These are phyloP conservation scores for Carassius carassius DNA, from an alignment of 2,113 vertebrate genomes.

Conservation along the genomic window DNA sequence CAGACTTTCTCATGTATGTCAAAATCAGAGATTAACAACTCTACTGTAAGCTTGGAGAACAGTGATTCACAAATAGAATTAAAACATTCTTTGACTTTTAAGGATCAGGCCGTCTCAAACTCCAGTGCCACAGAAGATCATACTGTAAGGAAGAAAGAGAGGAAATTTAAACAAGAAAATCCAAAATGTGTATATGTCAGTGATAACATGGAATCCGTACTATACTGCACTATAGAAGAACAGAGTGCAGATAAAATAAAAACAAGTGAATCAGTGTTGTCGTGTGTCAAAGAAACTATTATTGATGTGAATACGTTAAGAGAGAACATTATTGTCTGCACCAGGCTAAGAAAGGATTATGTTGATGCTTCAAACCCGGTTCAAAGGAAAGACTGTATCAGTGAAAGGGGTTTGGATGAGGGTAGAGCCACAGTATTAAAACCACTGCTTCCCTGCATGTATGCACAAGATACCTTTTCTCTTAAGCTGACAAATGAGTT, in stretches of 20 bases:
- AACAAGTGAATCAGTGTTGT: neutral
- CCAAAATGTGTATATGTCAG: neutral
- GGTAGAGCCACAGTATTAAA: neutral
- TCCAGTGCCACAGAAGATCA: neutral
- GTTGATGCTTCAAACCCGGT: neutral
- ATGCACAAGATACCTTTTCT: neutral
- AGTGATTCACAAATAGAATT: neutral
- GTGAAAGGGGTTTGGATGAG: neutral
- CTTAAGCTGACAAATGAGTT: neutral
- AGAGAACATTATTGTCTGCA: neutral
- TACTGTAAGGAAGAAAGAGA: neutral
- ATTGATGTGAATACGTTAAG: conserved; percentile 5
- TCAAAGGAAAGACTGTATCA: neutral
- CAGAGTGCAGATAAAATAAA: neutral
- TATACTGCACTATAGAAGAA: neutral
- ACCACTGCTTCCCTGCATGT: neutral
- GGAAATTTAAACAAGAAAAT: neutral
- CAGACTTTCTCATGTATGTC: neutral
- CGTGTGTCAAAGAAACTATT: neutral
- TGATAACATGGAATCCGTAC: neutral
- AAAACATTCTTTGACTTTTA: neutral
- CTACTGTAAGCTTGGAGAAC: no score
- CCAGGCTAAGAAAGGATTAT: conserved; percentile 12
- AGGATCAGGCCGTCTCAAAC: neutral
- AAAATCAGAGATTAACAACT: neutral